Evolutionary conservation across 2,888 invertebrate genomes (phyloP).

Genomic region (Cephus spinipes): DNA sequence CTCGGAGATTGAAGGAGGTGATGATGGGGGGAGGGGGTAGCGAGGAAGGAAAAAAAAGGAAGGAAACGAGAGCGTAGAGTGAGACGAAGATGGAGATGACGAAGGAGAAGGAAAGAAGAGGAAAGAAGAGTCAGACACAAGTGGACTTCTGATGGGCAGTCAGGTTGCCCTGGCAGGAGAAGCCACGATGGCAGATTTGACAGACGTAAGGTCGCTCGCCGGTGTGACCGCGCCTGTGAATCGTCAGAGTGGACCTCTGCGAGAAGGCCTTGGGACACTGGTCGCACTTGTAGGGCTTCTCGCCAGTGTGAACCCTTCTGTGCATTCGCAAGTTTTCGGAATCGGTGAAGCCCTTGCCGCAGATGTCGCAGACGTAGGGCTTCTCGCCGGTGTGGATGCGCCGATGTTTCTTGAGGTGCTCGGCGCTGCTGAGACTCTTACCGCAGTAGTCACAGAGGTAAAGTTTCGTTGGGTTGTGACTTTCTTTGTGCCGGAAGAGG

Average conservation of each 20-base stretch:
- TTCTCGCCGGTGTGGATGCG: conserved; percentile 71
- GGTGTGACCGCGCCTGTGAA: conserved; percentile 68
- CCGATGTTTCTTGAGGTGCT: conserved; percentile 67
- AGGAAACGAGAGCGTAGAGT: too few relatives aligned
- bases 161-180: conserved; percentile 66
- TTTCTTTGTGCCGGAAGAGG: conserved; percentile 60
- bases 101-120: background rate
- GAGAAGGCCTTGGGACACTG: conserved; percentile 69
- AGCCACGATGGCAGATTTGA: conserved; percentile 64
- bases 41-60: too few relatives aligned
- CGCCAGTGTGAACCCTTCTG: conserved; percentile 67
- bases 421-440: conserved; percentile 67
- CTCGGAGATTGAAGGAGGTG: too few relatives aligned
- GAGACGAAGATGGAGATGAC: too few relatives aligned
- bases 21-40: too few relatives aligned
- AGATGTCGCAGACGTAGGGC: conserved; percentile 67
- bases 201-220: conserved; percentile 67
- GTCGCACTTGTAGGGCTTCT: conserved; percentile 68
- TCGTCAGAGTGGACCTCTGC: conserved; percentile 69
- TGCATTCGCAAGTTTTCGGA: conserved; percentile 67
- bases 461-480: conserved; percentile 62
- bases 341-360: conserved; percentile 68
- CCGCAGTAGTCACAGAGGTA: conserved; percentile 69
- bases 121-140: conserved; percentile 49
- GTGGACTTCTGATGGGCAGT: conserved; percentile 65